phyloP scores from a whole-genome alignment of 53 echinoderm and acorn worm genomes.

The Hippasteria phrygiana region DNA sequence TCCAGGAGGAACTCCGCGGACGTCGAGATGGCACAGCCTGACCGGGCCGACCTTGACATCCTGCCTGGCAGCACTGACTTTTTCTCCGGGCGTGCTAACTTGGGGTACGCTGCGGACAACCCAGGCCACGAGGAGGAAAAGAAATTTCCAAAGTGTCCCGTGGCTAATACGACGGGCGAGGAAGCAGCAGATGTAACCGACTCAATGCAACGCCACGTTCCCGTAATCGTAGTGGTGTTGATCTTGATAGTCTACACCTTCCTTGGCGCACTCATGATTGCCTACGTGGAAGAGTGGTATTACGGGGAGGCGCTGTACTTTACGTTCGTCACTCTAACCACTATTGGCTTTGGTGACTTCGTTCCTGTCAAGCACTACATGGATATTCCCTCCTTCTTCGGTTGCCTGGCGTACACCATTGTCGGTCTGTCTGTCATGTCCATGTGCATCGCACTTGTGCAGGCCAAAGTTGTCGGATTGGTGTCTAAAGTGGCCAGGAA shows the following conservation, averaged over 20 bases:
- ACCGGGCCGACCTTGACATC: not conserved
- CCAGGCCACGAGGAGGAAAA: not conserved
- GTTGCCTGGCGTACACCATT: constrained; percentile 79
- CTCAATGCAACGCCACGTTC: constrained; percentile 58
- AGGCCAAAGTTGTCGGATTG: constrained; percentile 72
- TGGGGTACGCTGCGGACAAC: not conserved
- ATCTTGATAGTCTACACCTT: constrained; percentile 73
- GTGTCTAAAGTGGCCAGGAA: constrained; percentile 45
- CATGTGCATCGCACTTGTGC: constrained; percentile 84
- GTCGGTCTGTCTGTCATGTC: constrained; percentile 91
- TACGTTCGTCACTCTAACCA: constrained; percentile 84
- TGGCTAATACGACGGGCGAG: not conserved
- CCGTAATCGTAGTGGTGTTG: constrained; percentile 67
- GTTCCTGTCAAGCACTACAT: constrained; percentile 75
- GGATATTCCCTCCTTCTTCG: constrained; percentile 60
- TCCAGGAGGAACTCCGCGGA: constrained; percentile 27
- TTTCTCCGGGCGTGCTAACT: not conserved
- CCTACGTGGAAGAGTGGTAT: constrained; percentile 69
- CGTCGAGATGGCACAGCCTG: not conserved
- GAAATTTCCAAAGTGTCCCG: constrained; percentile 1
- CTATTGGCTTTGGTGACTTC: constrained; percentile 89
- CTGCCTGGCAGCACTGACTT: not conserved
- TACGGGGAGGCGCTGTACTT: constrained; percentile 83
- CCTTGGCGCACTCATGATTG: constrained; percentile 65
- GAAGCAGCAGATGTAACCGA: not conserved